Base-by-base conservation (phyloP, 1,140 invertebrate species). In the Panonychus citri region DNA sequence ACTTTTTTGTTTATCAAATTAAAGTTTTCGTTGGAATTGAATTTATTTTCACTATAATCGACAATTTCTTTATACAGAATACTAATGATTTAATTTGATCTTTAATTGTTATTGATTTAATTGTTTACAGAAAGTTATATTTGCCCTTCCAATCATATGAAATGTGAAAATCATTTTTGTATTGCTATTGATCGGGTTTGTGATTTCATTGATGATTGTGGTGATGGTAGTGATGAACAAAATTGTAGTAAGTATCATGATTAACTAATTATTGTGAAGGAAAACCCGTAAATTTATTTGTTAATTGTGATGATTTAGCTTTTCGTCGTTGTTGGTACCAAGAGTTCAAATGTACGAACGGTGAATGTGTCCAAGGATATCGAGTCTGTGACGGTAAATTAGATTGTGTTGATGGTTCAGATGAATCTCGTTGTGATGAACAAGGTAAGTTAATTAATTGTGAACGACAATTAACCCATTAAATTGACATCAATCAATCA, bases 181-280 rank as follows among this genome's bases (percentile, higher is more conserved):
- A 24, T 52, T n/a, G 10, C 24, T 10, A 27, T 7, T 27, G 58
- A 49, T 55, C 60, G 25, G 55, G 60, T 5, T 30, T 87, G 86
- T 67, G 83, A 90, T 68, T 80, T 83, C 15, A 71, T 81, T 7
- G 83, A 91, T 67, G 85, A 93, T 66, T 95, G 90, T 69, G 85
- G 82, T 24, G 89, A 95, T 67, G 81, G 83, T 30, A 84, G 82
- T 1, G 86, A 91, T 66, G 87, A 91, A 69, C 87, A 88, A 65
- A 86, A 90, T 69, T 64, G 63, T 24, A 59, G 63, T 63, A 56
- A 28, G 56, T 46, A 46, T n/a, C n/a, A n/a, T n/a, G n/a, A n/a
- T n/a, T n/a, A n/a, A n/a, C n/a, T n/a, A n/a, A n/a, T n/a, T n/a
- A n/a, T n/a, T n/a, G n/a, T n/a, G n/a, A n/a, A n/a, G n/a, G n/a